Percentiles rank a stretch among this genome's conserved stretches.
These are phyloP conservation scores for Cephus runcator DNA, from an alignment of 2,888 invertebrate species.

Conservation along the genomic window DNA sequence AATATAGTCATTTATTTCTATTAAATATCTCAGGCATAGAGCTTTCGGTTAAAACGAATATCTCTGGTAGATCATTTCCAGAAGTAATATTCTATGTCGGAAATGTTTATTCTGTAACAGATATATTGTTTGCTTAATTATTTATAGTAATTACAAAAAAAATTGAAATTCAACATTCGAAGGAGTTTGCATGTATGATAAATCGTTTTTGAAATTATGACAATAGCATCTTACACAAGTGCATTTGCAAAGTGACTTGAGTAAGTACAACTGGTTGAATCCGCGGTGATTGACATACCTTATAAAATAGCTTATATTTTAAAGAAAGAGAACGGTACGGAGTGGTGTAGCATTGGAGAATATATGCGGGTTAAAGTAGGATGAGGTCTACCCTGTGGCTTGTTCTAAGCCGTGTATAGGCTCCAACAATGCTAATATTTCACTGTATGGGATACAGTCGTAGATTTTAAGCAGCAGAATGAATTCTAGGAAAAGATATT, in stretches of 20 bases:
- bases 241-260: not conserved
- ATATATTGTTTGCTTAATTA: not conserved
- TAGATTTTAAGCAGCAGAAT: not conserved
- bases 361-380: not conserved
- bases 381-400: not conserved
- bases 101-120: not conserved
- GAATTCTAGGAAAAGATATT: not conserved
- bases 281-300: not conserved
- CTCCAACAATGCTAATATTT: not conserved
- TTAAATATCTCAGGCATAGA: not conserved
- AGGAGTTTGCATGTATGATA: not conserved
- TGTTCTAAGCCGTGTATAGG: not conserved
- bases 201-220: not conserved
- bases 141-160: not conserved
- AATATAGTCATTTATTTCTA: slow-evolving; percentile 3
- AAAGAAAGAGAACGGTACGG: not conserved
- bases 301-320: not conserved
- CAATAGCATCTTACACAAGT: not conserved
- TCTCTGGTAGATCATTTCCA: not conserved
- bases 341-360: not conserved
- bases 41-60: not conserved
- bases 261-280: not conserved
- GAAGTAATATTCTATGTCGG: not conserved
- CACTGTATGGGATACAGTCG: not conserved
- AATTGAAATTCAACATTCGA: not conserved